phyloP scores from a whole-genome alignment of 2,797 vertebrate species.

The Prunella strophiata region DNA sequence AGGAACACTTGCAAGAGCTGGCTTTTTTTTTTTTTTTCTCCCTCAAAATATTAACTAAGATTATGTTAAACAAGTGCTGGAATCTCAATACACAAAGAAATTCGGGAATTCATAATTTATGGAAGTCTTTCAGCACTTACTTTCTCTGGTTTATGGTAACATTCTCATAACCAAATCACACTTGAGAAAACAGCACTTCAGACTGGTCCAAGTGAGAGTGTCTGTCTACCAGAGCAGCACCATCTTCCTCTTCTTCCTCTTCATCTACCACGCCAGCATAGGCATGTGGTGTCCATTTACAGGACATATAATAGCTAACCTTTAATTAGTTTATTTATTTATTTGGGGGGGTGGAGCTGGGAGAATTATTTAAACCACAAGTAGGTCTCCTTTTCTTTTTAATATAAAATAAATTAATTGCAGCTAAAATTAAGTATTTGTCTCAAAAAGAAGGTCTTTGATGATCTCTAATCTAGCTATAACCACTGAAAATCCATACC shows the following conservation, averaged over 20 bases:
- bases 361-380: neutral
- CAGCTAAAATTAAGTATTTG: neutral
- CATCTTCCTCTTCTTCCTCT: neutral
- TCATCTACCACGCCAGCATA: neutral
- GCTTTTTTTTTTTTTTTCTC: neutral
- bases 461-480: neutral
- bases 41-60: neutral
- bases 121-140: neutral
- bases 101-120: neutral
- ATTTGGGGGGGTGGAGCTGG: no score
- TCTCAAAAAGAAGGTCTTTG: neutral
- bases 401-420: neutral
- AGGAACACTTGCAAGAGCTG: neutral
- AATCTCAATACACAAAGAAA: neutral
- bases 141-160: neutral
- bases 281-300: neutral
- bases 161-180: neutral
- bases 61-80: neutral
- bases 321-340: no score
- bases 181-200: neutral
- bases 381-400: neutral
- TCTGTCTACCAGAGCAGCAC: neutral
- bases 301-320: neutral
- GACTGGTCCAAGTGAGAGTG: neutral
- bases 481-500: neutral